A percentile compares a stretch with the other conserved stretches of the same genome.
These are phyloP conservation scores for Ptychobarbus kaznakovi DNA, from an alignment of 2,797 vertebrate genomes.

Conservation along the genomic window DNA sequence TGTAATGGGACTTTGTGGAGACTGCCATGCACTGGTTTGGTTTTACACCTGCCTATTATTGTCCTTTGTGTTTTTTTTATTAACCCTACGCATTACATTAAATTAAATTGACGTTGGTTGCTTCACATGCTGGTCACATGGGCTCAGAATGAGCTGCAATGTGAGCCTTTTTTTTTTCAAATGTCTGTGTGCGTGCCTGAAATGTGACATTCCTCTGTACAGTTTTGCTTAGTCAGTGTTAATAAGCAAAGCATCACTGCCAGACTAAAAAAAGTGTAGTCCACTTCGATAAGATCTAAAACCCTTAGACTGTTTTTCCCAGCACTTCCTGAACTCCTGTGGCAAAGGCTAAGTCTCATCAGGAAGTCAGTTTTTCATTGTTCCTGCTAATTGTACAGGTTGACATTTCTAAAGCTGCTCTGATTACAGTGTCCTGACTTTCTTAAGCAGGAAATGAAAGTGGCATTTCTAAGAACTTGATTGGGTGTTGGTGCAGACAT, in stretches of 20 bases:
- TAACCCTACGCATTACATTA: neutral
- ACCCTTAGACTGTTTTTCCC: neutral
- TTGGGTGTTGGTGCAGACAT: neutral
- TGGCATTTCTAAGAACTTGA: neutral
- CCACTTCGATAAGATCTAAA: conserved; percentile 9
- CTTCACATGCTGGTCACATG: neutral
- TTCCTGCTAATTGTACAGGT: conserved; percentile 26
- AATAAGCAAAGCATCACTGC: neutral
- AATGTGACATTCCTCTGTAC: neutral
- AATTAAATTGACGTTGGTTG: neutral
- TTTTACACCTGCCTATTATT: neutral
- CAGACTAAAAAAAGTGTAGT: neutral
- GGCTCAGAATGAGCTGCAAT: neutral
- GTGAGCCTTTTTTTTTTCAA: too few species aligned
- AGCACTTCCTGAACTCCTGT: neutral
- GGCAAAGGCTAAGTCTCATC: neutral
- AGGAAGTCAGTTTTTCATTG: conserved; percentile 15
- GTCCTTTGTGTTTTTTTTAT: neutral
- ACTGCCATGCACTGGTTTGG: neutral
- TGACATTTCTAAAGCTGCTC: neutral
- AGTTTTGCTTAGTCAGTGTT: conserved; percentile 29
- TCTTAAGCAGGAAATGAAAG: conserved; percentile 3
- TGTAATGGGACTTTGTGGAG: neutral
- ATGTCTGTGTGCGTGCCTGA: neutral
- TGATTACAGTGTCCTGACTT: neutral